Percentiles rank a stretch among this genome's conserved stretches.
These are phyloP conservation scores for Hydrozoanthus gracilis DNA, from an alignment of 92 coral and sea anemone genomes.

Conservation along the genomic window DNA sequence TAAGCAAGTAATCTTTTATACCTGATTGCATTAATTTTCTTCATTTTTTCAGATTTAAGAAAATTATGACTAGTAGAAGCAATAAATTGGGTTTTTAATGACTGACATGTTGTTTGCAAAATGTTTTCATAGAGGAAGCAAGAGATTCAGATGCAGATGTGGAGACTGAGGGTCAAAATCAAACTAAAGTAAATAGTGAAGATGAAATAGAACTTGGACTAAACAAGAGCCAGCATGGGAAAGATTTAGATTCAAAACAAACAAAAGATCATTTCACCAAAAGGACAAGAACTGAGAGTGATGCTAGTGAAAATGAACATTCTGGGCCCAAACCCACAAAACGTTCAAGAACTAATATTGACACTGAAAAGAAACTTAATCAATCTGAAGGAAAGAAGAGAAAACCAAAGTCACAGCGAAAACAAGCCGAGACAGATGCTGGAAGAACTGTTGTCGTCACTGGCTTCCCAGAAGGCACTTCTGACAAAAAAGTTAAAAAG, in stretches of 20 bases:
- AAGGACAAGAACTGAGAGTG: not conserved
- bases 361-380: constrained; percentile 8
- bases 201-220: constrained; percentile 21
- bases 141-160: constrained; percentile 8
- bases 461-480: constrained; percentile 68
- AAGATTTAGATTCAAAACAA: not conserved
- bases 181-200: not conserved
- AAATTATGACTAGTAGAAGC: not conserved
- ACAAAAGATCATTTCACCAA: not conserved
- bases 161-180: not conserved
- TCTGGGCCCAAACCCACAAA: constrained; percentile 4
- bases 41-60: too few species aligned
- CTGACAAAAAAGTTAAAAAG: constrained; percentile 78
- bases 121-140: constrained; percentile 1
- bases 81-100: not conserved
- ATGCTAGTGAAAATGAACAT: not conserved
- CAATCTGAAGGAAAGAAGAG: constrained; percentile 21
- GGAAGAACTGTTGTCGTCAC: constrained; percentile 83
- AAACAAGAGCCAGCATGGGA: not conserved
- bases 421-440: constrained; percentile 64
- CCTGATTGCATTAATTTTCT: too few species aligned
- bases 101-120: not conserved
- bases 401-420: constrained; percentile 78
- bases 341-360: not conserved
- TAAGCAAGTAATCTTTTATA: too few species aligned